phyloP scores from a whole-genome alignment of 2,888 invertebrate genomes.

The Blastobasis adustella region DNA sequence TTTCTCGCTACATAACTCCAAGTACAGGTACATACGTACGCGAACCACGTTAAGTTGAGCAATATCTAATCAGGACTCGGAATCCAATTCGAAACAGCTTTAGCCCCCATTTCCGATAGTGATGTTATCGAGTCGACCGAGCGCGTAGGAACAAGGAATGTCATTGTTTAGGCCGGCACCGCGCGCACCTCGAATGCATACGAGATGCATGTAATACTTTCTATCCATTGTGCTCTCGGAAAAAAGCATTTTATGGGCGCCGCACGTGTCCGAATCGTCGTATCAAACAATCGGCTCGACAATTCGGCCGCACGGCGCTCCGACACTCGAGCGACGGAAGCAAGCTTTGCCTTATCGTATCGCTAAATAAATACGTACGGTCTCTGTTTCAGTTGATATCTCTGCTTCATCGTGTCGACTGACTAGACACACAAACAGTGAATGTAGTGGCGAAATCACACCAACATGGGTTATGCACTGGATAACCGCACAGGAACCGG shows the following conservation, averaged over 20 bases:
- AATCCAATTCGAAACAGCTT: constrained; percentile 5
- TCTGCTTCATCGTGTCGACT: constrained; percentile 56
- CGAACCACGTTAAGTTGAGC: background rate
- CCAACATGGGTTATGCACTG: constrained; percentile 43
- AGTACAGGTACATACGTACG: background rate
- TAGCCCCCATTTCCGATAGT: constrained; percentile 14
- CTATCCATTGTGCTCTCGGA: constrained; percentile 48
- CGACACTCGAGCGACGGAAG: no score
- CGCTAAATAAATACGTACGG: constrained; percentile 52
- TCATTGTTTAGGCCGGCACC: constrained; percentile 44
- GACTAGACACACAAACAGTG: constrained; percentile 30
- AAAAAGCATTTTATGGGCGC: constrained; percentile 30
- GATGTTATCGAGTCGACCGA: constrained; percentile 25
- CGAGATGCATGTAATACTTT: constrained; percentile 33
- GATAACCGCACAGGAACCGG: constrained; percentile 45
- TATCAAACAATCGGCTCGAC: constrained; percentile 27
- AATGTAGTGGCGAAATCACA: constrained; percentile 42
- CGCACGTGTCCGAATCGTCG: constrained; percentile 33
- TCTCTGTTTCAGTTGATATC: constrained; percentile 68
- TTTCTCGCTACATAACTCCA: background rate
- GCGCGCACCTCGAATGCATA: constrained; percentile 25
- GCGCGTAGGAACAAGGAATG: constrained; percentile 36
- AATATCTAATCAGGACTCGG: constrained; percentile 9
- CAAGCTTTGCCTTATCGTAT: constrained; percentile 13
- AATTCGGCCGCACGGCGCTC: constrained; percentile 16